A percentile compares a stretch with the other conserved stretches of the same genome.
phyloP scores from a whole-genome alignment of 2,113 vertebrate genomes.

The Artemisiospiza belli region DNA sequence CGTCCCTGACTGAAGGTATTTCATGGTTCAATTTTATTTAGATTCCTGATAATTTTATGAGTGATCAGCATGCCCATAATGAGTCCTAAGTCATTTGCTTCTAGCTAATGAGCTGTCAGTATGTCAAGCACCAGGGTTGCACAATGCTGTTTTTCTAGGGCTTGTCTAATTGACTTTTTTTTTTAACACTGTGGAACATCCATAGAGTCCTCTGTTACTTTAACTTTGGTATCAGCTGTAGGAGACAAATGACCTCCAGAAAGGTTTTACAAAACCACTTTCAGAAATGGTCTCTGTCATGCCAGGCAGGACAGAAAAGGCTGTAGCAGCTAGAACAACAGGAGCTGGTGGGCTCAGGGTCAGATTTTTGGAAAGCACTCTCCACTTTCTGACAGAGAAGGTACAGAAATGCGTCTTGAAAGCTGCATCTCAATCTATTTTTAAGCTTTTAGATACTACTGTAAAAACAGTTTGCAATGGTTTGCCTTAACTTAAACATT shows the following conservation, averaged over 20 bases:
- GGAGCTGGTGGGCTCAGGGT: not conserved
- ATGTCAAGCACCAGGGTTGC: not conserved
- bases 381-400: not conserved
- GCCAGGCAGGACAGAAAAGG: not conserved
- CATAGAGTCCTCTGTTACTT: not conserved
- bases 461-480: not conserved
- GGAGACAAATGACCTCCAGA: not conserved
- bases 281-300: not conserved
- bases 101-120: not conserved
- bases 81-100: not conserved
- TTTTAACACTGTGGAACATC: not conserved
- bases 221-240: not conserved
- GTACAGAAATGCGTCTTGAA: not conserved
- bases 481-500: not conserved
- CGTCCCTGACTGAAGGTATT: not conserved
- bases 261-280: not conserved
- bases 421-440: constrained; percentile 7
- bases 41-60: not conserved
- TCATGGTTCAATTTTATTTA: not conserved
- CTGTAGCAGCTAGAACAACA: not conserved
- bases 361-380: not conserved
- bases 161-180: not conserved
- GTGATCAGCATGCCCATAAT: not conserved
- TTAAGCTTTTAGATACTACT: not conserved
- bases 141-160: not conserved